Base-by-base conservation (phyloP, 2,113 vertebrate genomes). In the Herpailurus yagouaroundi region DNA sequence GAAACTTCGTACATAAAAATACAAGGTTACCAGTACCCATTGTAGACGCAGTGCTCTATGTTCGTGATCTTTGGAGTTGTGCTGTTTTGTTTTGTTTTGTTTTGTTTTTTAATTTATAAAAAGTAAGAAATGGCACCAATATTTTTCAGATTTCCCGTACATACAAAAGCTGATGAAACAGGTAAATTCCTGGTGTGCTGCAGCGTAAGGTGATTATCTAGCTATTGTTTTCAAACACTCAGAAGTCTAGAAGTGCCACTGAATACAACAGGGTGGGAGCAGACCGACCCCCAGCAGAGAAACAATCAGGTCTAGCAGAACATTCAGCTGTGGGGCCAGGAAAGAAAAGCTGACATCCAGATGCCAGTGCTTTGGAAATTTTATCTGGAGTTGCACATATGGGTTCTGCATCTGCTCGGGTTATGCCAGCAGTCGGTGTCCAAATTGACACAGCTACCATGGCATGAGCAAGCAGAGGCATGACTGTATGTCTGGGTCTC, bases 391-490 rank as follows among this genome's bases (percentile, higher is more conserved):
- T 69, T 92, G 97, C 97, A 64, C 99, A 98, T 98, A 98, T 98
- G 98, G 98, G 94, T 97, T 93, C 97, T 81, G 29, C 98, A 98
- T 98, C 98, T 99, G 98, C 98, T 98, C 85, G 19, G 95, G 97
- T 97, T 98, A 95, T 96, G 90, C 84, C 96, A 97, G 98, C 98
- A 98, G 93, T 98, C 93, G 96, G 95, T 97, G 92, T 97, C 97
- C 98, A 98, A 95, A 83, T 38, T 94, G 80, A 91, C 98, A 96
- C 97, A 97, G 97, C 97, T 97, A 98, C 97, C 71, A 41, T 95
- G 64, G 97, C 92, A 94, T 68, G 84, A 90, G 1, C 12, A 97
- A 96, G 82, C 73, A 92, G 89, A 91, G 64, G 45, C 80, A 18
- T 12, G 4, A 33, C 55, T 90, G 0, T 92, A 1, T 55, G 92